phyloP scores from a whole-genome alignment of 2,888 invertebrate species.

The Cerastis rubricosa region DNA sequence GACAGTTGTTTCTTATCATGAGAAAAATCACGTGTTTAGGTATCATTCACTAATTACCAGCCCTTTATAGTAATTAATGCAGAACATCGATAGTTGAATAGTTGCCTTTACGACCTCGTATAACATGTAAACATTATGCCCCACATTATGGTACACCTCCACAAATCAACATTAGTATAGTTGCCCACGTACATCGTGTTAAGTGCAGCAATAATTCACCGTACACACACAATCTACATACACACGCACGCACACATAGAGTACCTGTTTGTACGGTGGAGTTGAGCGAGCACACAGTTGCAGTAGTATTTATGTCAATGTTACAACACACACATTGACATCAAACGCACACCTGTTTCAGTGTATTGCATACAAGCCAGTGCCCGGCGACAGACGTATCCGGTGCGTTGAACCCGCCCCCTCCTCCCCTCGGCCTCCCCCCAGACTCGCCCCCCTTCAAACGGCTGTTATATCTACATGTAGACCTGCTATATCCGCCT shows the following conservation, averaged over 20 bases:
- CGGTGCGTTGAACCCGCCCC: constrained; percentile 88
- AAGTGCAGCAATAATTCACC: constrained; percentile 82
- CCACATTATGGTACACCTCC: constrained; percentile 81
- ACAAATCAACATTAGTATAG: constrained; percentile 79
- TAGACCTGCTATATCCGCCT: constrained; percentile 74
- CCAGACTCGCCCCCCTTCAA: constrained; percentile 69
- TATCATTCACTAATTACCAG: too few relatives aligned
- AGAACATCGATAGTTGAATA: constrained; percentile 68
- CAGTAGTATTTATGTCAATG: constrained; percentile 89
- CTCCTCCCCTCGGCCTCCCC: constrained; percentile 70
- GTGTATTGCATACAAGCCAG: constrained; percentile 78
- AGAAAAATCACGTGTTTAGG: too few relatives aligned
- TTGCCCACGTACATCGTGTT: constrained; percentile 77
- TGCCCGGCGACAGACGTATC: constrained; percentile 87
- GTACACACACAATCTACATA: constrained; percentile 70
- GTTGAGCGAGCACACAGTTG: constrained; percentile 74
- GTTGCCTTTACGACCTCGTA: constrained; percentile 80
- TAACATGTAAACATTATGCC: constrained; percentile 83
- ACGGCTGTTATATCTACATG: constrained; percentile 73
- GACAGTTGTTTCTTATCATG: too few relatives aligned
- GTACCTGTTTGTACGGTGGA: constrained; percentile 60
- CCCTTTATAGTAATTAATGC: constrained; percentile 68
- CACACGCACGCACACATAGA: constrained; percentile 53
- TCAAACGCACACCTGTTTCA: constrained; percentile 81
- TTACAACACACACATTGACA: constrained; percentile 80